Percentiles rank a stretch among this genome's conserved stretches.
These are phyloP conservation scores for Pyrrhia umbra DNA, from an alignment of 2,888 invertebrate genomes.

Conservation along the genomic window DNA sequence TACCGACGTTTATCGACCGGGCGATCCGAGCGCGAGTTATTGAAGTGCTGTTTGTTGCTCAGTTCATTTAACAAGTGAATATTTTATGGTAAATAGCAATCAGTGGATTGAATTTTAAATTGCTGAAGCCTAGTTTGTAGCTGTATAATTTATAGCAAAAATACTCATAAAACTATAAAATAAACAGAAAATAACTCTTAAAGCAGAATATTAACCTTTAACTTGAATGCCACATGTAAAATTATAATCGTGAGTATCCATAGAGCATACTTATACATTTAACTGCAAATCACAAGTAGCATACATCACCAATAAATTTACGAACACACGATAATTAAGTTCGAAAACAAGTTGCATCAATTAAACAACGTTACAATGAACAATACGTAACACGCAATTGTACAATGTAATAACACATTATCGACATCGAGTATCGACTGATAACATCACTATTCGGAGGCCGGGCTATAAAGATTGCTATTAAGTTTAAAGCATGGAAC, in stretches of 20 bases:
- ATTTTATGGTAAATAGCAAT: constrained; percentile 62
- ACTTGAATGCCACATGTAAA: constrained; percentile 13
- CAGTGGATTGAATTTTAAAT: constrained; percentile 51
- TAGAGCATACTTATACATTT: constrained; percentile 8
- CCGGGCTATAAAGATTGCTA: constrained; percentile 88
- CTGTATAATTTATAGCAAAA: constrained; percentile 35
- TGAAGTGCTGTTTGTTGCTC: constrained; percentile 54
- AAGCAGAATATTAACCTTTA: neutral
- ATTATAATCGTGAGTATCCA: constrained; percentile 14
- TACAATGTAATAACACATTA: constrained; percentile 75
- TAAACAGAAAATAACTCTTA: neutral
- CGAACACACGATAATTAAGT: constrained; percentile 43
- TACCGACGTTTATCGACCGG: constrained; percentile 70
- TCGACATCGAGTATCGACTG: constrained; percentile 80
- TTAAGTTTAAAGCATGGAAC: constrained; percentile 85
- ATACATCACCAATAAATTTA: constrained; percentile 41
- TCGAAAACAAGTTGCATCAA: constrained; percentile 46
- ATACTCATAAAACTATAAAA: constrained; percentile 12
- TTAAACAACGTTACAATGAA: constrained; percentile 57
- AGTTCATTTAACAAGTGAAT: constrained; percentile 60
- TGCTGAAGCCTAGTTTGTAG: constrained; percentile 37
- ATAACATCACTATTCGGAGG: constrained; percentile 82
- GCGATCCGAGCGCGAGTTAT: constrained; percentile 56
- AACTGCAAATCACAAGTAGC: constrained; percentile 32
- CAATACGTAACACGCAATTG: constrained; percentile 70